Percentiles rank a stretch among this genome's conserved stretches.
Conservation (phyloP, 1,140 invertebrate genomes). For the Papilio machaon region DNA sequence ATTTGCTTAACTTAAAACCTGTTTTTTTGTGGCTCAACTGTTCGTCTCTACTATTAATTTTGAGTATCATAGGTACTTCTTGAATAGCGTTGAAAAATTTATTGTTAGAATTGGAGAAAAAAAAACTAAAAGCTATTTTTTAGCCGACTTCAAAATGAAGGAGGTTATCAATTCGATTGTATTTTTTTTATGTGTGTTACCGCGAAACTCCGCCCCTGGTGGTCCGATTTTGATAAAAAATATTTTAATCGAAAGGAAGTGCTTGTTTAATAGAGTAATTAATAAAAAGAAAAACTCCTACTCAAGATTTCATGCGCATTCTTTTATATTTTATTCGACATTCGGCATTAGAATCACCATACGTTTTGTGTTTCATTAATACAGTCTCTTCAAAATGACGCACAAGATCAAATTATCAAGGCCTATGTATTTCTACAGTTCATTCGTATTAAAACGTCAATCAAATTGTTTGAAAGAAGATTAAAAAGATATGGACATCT, state of each 20-base stretch:
- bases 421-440: neutral
- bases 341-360: neutral
- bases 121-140: too few relatives aligned
- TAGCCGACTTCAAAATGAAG: too few relatives aligned
- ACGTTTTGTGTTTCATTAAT: neutral
- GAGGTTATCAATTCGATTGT: too few relatives aligned
- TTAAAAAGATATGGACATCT: constrained; percentile 18
- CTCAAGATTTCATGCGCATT: neutral
- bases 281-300: neutral
- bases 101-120: too few relatives aligned
- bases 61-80: neutral
- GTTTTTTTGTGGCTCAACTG: too few relatives aligned
- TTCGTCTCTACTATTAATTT: too few relatives aligned
- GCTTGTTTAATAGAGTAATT: neutral
- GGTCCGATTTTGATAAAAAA: too few relatives aligned
- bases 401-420: neutral
- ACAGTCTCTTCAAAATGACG: neutral
- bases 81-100: neutral
- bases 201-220: too few relatives aligned
- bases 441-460: constrained; percentile 11
- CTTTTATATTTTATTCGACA: neutral
- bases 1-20: too few relatives aligned
- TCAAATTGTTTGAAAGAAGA: constrained; percentile 12
- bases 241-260: too few relatives aligned
- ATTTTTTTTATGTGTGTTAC: too few relatives aligned